Evolutionary conservation across 2,888 invertebrate species (phyloP), one percentile per base, ranked within the genome.

Genomic region (Pyrrhosoma nymphula): DNA sequence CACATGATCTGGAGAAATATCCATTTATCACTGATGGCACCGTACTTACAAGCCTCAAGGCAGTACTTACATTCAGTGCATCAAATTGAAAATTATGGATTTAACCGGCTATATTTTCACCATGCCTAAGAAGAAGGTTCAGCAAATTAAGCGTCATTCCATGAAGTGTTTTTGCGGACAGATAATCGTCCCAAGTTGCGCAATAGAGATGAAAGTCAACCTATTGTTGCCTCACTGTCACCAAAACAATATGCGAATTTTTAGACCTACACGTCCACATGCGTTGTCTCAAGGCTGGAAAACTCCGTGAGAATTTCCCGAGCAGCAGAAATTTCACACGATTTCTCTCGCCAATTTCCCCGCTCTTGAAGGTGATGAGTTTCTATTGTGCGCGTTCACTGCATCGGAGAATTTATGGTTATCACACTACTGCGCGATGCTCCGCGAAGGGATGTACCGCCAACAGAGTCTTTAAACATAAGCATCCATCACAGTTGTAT

Each of bases 361-460:
- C 82, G 35, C 82, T 82, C 30, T 82, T 35, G 82, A 82, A 82
- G 82, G 82, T 82, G 82, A 82, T 82, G 82, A 82, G 82, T 82
- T 82, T 82, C 82, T 82, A 26, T 35, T 35, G 82, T 82, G 69
- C 69, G 69, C 69, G n/a, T n/a, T 26, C 82, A 35, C 82, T 82
- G 30, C 82, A 26, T 26, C 35, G 82, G 35, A 4, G 82, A 82
- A 82, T 35, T n/a, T 82, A n/a, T 6, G 30, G 82, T 30, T 18
- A 82, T 82, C 35, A 30, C 12, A 82, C 30, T 82, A 82, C 30
- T 82, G 35, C 4, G 35, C 23, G 30, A 35, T 82, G 35, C 82
- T 3, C 18, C 16, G 82, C 35, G 35, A 82, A 12, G 10, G n/a
- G 26, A n/a, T 26, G 23, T 10, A 35, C 26, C 14, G 82, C 82